Evolutionary conservation across 2,113 vertebrate genomes (phyloP).

Genomic region (Phodopus roborovskii): DNA sequence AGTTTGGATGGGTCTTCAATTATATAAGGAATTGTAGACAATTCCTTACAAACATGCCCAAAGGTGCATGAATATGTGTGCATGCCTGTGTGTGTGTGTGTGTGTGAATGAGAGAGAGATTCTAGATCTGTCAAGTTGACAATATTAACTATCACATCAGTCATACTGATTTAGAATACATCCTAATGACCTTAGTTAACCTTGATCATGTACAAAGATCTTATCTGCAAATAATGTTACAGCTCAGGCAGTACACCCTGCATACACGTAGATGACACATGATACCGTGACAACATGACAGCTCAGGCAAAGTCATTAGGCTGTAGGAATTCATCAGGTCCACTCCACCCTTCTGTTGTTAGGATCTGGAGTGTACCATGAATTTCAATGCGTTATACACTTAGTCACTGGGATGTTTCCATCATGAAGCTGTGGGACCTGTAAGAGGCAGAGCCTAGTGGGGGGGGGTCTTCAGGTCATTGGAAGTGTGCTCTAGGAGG

Average conservation of each 20-base stretch:
- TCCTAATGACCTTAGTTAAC: neutral
- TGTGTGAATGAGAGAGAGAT: neutral
- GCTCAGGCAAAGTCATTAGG: neutral
- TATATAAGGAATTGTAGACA: neutral
- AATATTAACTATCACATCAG: neutral
- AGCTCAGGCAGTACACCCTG: too few species aligned
- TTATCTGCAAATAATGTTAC: neutral
- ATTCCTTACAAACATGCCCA: neutral
- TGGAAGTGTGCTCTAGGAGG: neutral
- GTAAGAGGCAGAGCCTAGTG: neutral
- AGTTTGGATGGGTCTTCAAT: neutral
- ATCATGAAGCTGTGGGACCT: neutral
- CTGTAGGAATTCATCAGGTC: neutral
- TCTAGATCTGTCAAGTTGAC: neutral
- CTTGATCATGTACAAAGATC: neutral
- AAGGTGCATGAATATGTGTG: neutral
- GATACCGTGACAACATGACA: neutral
- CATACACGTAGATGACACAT: neutral
- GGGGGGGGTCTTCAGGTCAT: neutral
- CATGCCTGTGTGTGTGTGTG: neutral
- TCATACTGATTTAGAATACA: neutral
- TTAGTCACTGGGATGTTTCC: neutral
- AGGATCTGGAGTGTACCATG: neutral
- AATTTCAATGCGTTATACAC: neutral
- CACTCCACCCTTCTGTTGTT: neutral